phyloP scores from a whole-genome alignment of 2,113 vertebrate genomes.

The Prionailurus bengalensis region DNA sequence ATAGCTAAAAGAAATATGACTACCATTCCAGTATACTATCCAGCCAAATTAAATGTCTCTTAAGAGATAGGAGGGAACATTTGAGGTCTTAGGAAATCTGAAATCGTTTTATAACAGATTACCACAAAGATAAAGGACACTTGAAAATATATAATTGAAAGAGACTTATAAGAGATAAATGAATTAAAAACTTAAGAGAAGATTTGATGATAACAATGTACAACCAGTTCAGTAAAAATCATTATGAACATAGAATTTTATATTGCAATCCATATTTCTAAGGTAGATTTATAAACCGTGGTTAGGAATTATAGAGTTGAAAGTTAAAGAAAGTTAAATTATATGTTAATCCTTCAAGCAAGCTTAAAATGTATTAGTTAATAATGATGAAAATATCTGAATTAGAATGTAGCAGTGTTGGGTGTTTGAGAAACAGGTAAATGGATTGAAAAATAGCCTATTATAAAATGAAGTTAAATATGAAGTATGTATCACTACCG shows the following conservation, averaged over 20 bases:
- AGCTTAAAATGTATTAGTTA: conserved; percentile 17
- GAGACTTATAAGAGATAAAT: neutral
- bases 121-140: neutral
- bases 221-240: neutral
- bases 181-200: conserved; percentile 28
- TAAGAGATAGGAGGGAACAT: conserved; percentile 6
- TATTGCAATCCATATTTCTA: neutral
- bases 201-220: conserved; percentile 17
- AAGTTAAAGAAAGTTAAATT: neutral
- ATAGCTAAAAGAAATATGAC: neutral
- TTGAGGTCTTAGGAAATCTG: neutral
- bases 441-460: neutral
- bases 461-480: neutral
- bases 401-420: neutral
- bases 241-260: neutral
- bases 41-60: neutral
- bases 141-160: conserved; percentile 28
- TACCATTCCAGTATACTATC: neutral
- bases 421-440: conserved; percentile 42
- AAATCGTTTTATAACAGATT: conserved; percentile 13
- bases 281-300: neutral
- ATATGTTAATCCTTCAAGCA: neutral
- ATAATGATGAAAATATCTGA: conserved; percentile 6
- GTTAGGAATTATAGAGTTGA: neutral
- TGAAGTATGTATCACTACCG: neutral